Evolutionary conservation across 2,113 vertebrate species (phyloP).

Genomic region (Noctilio leporinus): DNA sequence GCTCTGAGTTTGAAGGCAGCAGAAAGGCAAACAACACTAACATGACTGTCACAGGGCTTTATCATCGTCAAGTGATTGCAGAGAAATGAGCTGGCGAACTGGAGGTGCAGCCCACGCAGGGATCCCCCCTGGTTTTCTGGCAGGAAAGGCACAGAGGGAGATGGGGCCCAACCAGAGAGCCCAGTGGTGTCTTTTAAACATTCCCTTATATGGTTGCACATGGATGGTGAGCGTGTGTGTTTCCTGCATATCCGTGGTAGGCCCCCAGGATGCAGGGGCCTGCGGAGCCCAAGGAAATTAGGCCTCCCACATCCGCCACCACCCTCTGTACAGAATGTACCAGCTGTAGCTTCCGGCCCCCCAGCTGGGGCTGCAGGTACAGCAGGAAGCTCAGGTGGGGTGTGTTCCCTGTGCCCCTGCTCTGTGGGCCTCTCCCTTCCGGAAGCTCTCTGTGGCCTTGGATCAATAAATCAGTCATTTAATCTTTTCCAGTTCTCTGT

Average conservation of each 20-base stretch:
- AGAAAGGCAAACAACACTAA: background rate
- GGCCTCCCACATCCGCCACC: background rate
- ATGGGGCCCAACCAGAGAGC: background rate
- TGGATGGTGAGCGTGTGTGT: background rate
- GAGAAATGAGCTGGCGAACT: background rate
- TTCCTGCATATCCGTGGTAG: background rate
- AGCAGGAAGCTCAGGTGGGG: background rate
- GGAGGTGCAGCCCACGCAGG: background rate
- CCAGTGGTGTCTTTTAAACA: background rate
- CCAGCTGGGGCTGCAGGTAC: background rate
- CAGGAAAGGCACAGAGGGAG: background rate
- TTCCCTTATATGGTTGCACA: constrained; percentile 48
- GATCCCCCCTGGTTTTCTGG: background rate
- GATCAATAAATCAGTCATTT: background rate
- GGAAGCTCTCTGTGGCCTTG: background rate
- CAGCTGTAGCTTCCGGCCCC: background rate
- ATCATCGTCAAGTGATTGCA: background rate
- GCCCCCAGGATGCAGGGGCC: background rate
- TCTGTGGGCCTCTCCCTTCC: background rate
- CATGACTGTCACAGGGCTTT: background rate
- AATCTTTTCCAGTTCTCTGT: background rate
- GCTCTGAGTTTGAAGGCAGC: background rate
- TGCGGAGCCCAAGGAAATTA: background rate
- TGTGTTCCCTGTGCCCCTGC: background rate
- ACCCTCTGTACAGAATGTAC: background rate